A percentile compares a stretch with the other conserved stretches of the same genome.
Evolutionary conservation across 1,140 invertebrate genomes (phyloP).

Genomic region (Ephestia elutella): DNA sequence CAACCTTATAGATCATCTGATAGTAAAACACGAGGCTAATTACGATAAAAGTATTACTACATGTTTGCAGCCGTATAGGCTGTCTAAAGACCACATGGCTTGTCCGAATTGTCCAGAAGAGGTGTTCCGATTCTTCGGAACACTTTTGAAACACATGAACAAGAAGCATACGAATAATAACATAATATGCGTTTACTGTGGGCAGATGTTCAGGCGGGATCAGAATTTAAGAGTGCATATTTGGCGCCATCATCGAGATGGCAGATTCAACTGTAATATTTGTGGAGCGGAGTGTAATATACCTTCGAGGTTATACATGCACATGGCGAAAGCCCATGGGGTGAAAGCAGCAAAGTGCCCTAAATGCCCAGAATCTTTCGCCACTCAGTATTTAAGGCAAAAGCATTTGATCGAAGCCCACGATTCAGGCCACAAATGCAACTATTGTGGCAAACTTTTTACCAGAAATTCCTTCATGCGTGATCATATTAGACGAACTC

Average conservation of each 20-base stretch:
- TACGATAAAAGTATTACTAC: conserved; percentile 62
- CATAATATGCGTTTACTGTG: conserved; percentile 63
- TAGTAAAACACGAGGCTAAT: conserved; percentile 48
- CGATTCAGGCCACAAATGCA: conserved; percentile 55
- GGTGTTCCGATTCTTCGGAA: conserved; percentile 60
- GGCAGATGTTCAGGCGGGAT: conserved; percentile 54
- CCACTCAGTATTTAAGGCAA: conserved; percentile 55
- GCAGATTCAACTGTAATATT: conserved; percentile 53
- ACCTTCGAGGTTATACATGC: conserved; percentile 58
- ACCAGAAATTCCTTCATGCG: conserved; percentile 58
- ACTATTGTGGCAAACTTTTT: conserved; percentile 57
- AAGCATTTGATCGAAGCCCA: conserved; percentile 61
- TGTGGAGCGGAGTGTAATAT: conserved; percentile 57
- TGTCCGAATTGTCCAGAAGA: conserved; percentile 55
- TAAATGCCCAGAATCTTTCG: conserved; percentile 51
- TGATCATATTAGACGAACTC: conserved; percentile 55
- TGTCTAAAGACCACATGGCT: conserved; percentile 58
- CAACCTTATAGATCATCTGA: conserved; percentile 50
- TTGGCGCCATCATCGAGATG: conserved; percentile 60
- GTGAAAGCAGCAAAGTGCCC: conserved; percentile 60
- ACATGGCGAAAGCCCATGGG: conserved; percentile 58
- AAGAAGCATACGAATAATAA: conserved; percentile 60
- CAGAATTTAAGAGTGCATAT: conserved; percentile 60
- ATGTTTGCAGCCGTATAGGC: conserved; percentile 54
- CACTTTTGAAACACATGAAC: conserved; percentile 62